These are phyloP conservation scores for Prosopocoilus inquinatus DNA, from an alignment of 2,888 invertebrate species.

Conservation along the genomic window DNA sequence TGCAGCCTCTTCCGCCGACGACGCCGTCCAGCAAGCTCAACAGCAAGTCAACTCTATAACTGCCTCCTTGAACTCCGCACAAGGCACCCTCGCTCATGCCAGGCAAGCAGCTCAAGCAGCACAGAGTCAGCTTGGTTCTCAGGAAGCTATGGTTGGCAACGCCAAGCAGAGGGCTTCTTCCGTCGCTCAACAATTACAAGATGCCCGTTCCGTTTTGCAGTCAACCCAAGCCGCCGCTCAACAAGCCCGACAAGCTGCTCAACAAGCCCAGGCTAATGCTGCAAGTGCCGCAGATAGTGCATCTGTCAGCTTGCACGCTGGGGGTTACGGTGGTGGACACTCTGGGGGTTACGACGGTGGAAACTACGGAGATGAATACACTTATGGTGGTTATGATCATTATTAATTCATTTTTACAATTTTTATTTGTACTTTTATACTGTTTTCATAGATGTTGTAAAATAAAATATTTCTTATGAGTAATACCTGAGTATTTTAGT, in stretches of 20 bases:
- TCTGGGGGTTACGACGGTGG: constrained; percentile 63
- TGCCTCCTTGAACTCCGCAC: constrained; percentile 73
- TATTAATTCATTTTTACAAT: background rate
- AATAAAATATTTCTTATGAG: too few species aligned
- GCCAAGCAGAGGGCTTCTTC: constrained; percentile 67
- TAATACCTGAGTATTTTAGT: too few species aligned
- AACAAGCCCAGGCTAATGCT: constrained; percentile 72
- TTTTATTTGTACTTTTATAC: too few species aligned
- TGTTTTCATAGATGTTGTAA: too few species aligned
- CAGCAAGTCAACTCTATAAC: constrained; percentile 66
- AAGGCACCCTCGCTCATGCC: constrained; percentile 71
- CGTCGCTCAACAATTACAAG: constrained; percentile 65
- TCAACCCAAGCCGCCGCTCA: constrained; percentile 71
- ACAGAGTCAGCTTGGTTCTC: constrained; percentile 71
- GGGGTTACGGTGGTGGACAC: constrained; percentile 27
- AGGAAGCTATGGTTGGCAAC: constrained; percentile 74
- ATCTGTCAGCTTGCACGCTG: background rate
- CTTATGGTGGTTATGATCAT: constrained; percentile 3
- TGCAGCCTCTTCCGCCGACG: constrained; percentile 67
- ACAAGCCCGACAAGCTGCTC: constrained; percentile 67
- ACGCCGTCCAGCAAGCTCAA: constrained; percentile 60
- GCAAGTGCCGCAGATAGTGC: constrained; percentile 61
- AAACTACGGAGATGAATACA: constrained; percentile 48
- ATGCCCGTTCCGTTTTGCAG: constrained; percentile 70
- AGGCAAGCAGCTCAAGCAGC: constrained; percentile 71